phyloP scores from a whole-genome alignment of 2,113 vertebrate species.

The Brachyhypopomus occidentalis region DNA sequence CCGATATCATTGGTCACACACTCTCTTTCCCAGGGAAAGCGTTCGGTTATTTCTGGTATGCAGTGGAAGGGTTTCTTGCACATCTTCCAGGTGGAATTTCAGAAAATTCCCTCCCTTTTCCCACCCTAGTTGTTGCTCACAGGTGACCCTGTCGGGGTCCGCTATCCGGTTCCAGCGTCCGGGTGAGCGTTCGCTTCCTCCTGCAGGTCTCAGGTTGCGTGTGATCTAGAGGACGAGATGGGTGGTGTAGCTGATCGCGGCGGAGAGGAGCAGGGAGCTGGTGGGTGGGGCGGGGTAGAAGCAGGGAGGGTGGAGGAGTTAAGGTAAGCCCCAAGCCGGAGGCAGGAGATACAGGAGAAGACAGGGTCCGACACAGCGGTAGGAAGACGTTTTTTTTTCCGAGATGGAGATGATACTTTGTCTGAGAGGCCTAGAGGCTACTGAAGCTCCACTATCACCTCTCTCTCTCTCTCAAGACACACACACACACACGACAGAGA shows the following conservation, averaged over 20 bases:
- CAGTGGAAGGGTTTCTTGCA: not conserved
- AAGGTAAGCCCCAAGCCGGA: constrained; percentile 17
- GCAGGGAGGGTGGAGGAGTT: too few species aligned
- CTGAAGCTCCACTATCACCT: constrained; percentile 16
- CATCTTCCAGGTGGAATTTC: constrained; percentile 21
- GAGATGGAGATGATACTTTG: constrained; percentile 36
- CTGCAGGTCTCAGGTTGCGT: not conserved
- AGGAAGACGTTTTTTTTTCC: constrained; percentile 21
- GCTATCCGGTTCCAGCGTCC: constrained; percentile 20
- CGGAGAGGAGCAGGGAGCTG: not conserved
- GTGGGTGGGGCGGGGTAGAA: not conserved
- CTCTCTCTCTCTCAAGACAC: constrained; percentile 13
- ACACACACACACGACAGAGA: constrained; percentile 3
- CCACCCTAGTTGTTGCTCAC: not conserved
- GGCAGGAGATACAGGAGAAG: constrained; percentile 3
- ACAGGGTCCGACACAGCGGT: constrained; percentile 13
- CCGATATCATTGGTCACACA: not conserved
- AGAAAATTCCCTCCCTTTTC: not conserved
- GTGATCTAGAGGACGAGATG: not conserved
- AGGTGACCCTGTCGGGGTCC: constrained; percentile 1
- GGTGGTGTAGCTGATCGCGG: not conserved
- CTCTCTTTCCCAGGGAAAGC: not conserved
- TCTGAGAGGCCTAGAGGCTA: constrained; percentile 28
- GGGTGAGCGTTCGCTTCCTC: constrained; percentile 3
- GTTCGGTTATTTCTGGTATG: not conserved